Evolutionary conservation across 2,113 vertebrate species (phyloP).

Genomic region (Bubo blakistoni): DNA sequence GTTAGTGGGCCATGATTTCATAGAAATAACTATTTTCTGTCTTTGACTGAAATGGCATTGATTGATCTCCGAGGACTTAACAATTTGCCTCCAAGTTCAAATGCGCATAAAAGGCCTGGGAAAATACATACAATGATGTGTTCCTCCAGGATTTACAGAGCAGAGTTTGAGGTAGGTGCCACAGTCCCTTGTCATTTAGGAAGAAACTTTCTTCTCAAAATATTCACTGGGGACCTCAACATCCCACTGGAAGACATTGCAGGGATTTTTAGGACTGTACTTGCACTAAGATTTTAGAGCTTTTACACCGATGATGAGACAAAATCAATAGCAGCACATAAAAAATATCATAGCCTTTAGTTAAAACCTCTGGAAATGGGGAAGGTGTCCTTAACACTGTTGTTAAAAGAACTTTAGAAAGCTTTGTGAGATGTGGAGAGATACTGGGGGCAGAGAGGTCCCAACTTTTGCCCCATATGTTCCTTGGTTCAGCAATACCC

Average conservation of each 20-base stretch:
- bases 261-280: not conserved
- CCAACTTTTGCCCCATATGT: accelerated
- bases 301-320: not conserved
- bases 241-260: not conserved
- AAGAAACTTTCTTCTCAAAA: not conserved
- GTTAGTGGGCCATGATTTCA: not conserved
- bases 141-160: not conserved
- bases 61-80: not conserved
- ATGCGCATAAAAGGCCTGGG: not conserved
- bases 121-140: not conserved
- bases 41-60: not conserved
- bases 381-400: not conserved
- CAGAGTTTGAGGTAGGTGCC: not conserved
- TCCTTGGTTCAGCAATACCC: not conserved
- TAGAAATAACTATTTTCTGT: not conserved
- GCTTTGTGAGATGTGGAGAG: not conserved
- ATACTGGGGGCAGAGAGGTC: not conserved
- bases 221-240: not conserved
- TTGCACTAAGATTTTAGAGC: not conserved
- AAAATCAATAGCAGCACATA: not conserved
- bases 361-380: not conserved
- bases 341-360: not conserved
- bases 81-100: not conserved
- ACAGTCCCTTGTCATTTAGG: not conserved
- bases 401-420: not conserved